A percentile compares a stretch with the other conserved stretches of the same genome.
Conservation (phyloP, 2,888 invertebrate genomes). For the Leucophora obtusa region DNA sequence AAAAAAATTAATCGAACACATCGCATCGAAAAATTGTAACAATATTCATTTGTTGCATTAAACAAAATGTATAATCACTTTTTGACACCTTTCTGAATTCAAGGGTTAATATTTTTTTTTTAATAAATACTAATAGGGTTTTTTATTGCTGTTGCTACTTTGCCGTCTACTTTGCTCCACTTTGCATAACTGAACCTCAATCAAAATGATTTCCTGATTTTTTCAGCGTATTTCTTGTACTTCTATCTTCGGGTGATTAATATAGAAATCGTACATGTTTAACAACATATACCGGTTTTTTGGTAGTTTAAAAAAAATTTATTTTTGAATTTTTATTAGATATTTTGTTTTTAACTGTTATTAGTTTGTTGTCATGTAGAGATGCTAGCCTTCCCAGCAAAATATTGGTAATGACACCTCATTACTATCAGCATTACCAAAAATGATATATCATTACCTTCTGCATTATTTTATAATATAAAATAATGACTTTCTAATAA, state of each 20-base stretch:
- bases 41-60: no score
- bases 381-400: not conserved
- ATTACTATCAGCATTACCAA: no score
- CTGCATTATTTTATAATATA: no score
- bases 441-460: no score
- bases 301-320: not conserved
- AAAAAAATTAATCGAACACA: no score
- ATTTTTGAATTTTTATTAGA: not conserved
- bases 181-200: constrained; percentile 31
- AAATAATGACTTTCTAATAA: no score
- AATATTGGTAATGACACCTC: no score
- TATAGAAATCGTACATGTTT: not conserved
- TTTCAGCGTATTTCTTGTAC: not conserved
- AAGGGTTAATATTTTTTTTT: not conserved
- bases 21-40: no score
- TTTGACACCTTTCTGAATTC: not conserved
- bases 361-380: constrained; percentile 20
- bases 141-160: not conserved
- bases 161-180: not conserved
- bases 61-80: no score
- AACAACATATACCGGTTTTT: constrained; percentile 17
- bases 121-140: constrained; percentile 1
- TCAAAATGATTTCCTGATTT: constrained; percentile 30
- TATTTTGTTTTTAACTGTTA: constrained; percentile 13
- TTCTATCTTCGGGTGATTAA: constrained; percentile 24